Conservation (phyloP, 2,113 vertebrate species). For the Raphicerus campestris region DNA sequence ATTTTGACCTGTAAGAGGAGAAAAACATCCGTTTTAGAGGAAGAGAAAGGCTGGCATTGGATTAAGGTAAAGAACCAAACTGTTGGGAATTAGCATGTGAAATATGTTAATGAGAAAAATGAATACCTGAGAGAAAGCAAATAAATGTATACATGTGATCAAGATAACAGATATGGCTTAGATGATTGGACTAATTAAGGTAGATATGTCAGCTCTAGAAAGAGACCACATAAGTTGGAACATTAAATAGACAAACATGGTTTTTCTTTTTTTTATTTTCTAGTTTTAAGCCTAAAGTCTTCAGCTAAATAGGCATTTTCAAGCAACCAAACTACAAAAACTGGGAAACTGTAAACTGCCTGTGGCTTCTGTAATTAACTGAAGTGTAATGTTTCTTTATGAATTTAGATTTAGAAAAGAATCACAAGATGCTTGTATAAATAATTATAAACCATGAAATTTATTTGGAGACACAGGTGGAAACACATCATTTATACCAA, state of each 20-base stretch:
- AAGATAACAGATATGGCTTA: background rate
- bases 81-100: background rate
- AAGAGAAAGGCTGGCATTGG: background rate
- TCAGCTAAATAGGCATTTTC: background rate
- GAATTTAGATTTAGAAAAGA: slow-evolving; percentile 27
- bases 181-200: background rate
- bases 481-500: background rate
- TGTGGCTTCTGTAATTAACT: background rate
- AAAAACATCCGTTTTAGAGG: background rate
- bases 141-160: background rate
- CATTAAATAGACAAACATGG: background rate
- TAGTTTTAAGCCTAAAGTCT: background rate
- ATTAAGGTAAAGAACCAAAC: background rate
- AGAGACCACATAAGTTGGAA: background rate
- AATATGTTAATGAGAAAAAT: background rate
- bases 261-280: slow-evolving; percentile 12
- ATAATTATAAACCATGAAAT: background rate
- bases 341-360: background rate
- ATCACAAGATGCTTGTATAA: background rate
- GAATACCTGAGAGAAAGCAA: background rate
- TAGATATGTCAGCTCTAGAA: background rate
- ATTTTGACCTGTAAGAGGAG: background rate
- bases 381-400: background rate
- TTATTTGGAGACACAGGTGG: background rate
- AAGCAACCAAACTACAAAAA: background rate